These are phyloP conservation scores for Felis catus DNA, from an alignment of 2,113 vertebrate species.

Conservation along the genomic window F.catus_Fca126_mat1.0 CM031413.1:151680001-151680500, in stretches of 20 bases:
- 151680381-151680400: background rate
- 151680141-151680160: slow-evolving; percentile 38
- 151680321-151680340: background rate
- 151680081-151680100: slow-evolving; percentile 31
- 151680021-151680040: slow-evolving; percentile 48
- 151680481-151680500: background rate
- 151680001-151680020: slow-evolving; percentile 53
- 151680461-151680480: background rate
- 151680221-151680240: background rate
- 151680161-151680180: slow-evolving; percentile 68
- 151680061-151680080: slow-evolving; percentile 71
- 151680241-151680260: background rate
- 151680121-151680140: slow-evolving; percentile 56
- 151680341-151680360: background rate
- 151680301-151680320: background rate
- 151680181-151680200: slow-evolving; percentile 55
- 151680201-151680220: slow-evolving; percentile 7
- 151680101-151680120: slow-evolving; percentile 51
- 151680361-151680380: background rate
- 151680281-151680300: background rate
- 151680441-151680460: background rate
- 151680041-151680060: slow-evolving; percentile 79
- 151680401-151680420: background rate
- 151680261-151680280: slow-evolving; percentile 8
- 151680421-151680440: background rate